phyloP scores from a whole-genome alignment of 2,888 invertebrate genomes.

The Heliothis peltigera region DNA sequence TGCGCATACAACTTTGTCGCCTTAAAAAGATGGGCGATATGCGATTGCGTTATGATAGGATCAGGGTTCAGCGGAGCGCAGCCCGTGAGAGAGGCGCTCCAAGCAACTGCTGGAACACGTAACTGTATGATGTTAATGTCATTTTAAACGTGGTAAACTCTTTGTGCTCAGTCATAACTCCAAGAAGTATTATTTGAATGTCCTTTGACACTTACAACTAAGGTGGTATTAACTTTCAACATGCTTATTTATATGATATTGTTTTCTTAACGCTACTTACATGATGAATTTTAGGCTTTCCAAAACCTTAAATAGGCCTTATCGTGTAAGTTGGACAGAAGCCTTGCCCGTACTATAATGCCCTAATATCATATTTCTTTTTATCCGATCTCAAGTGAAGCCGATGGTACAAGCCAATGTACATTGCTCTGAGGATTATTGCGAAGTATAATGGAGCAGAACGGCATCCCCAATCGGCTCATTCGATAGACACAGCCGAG shows the following conservation, averaged over 20 bases:
- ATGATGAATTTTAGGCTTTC: background rate
- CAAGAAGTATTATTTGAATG: background rate
- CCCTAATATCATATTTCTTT: slow-evolving; percentile 16
- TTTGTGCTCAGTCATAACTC: slow-evolving; percentile 59
- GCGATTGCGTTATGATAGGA: slow-evolving; percentile 90
- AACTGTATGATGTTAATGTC: slow-evolving; percentile 82
- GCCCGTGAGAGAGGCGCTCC: slow-evolving; percentile 73
- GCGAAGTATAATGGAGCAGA: slow-evolving; percentile 85
- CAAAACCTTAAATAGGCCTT: background rate
- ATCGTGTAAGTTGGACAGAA: background rate
- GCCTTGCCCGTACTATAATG: background rate
- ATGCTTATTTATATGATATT: no score
- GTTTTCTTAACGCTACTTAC: no score
- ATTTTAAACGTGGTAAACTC: slow-evolving; percentile 77
- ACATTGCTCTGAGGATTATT: slow-evolving; percentile 75
- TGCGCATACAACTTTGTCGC: slow-evolving; percentile 69
- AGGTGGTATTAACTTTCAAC: background rate
- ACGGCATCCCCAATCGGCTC: slow-evolving; percentile 82
- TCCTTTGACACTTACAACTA: background rate
- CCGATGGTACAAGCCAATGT: slow-evolving; percentile 44
- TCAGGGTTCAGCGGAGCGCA: slow-evolving; percentile 86
- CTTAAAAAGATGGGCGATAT: slow-evolving; percentile 72
- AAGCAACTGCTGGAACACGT: slow-evolving; percentile 73
- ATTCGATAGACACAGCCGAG: slow-evolving; percentile 86
- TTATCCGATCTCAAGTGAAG: slow-evolving; percentile 41